Conservation (phyloP, 2,113 vertebrate species). For the Tauraco erythrolophus region DNA sequence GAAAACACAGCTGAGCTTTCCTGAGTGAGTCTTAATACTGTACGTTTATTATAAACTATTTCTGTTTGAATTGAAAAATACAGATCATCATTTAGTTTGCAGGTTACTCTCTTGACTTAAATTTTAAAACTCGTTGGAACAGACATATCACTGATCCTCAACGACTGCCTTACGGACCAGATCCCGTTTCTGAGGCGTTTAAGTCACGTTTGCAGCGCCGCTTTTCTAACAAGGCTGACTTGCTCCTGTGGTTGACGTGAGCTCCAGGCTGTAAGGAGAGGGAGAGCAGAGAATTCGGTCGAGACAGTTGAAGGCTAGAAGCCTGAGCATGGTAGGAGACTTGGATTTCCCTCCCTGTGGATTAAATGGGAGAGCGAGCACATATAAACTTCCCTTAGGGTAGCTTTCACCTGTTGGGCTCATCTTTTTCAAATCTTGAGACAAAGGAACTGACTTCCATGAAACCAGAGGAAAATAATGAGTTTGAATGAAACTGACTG, state of each 20-base stretch:
- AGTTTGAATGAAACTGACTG: not conserved
- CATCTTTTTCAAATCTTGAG: not conserved
- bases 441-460: not conserved
- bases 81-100: not conserved
- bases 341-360: not conserved
- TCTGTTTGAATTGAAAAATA: not conserved
- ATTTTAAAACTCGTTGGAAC: not conserved
- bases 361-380: not conserved
- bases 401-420: not conserved
- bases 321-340: not conserved
- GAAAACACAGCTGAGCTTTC: not conserved
- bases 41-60: not conserved
- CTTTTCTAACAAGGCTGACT: not conserved
- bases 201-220: fast-evolving
- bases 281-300: fast-evolving
- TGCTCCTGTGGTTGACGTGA: not conserved
- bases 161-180: fast-evolving
- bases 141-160: not conserved
- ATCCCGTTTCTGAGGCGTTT: not conserved
- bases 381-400: not conserved
- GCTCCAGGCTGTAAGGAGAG: not conserved
- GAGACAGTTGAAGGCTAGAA: not conserved
- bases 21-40: not conserved
- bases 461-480: not conserved
- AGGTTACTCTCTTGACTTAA: not conserved